Evolutionary conservation across 2,113 vertebrate genomes (phyloP).

Genomic region (Passer domesticus): DNA sequence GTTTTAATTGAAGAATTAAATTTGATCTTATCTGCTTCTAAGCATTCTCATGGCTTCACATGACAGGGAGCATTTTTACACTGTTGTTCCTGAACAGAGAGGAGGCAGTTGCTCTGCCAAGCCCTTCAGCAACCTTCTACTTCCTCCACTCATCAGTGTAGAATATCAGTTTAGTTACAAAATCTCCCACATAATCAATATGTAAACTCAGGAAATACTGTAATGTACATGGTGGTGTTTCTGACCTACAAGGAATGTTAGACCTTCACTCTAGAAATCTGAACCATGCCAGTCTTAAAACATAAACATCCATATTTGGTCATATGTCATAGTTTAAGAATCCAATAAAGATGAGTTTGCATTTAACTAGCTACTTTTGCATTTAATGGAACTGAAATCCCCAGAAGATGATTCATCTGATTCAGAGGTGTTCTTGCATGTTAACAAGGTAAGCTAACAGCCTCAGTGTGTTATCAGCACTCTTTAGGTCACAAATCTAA

Average conservation of each 20-base stretch:
- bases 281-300: neutral
- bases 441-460: neutral
- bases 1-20: neutral
- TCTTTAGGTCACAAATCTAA: neutral
- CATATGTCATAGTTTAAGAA: neutral
- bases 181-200: neutral
- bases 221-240: neutral
- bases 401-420: neutral
- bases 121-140: neutral
- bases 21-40: neutral
- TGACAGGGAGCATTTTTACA: neutral
- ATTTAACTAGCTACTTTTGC: neutral
- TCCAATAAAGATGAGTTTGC: neutral
- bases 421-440: neutral
- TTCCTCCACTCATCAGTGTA: neutral
- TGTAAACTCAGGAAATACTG: neutral
- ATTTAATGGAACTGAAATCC: neutral
- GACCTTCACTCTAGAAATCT: neutral
- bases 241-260: neutral
- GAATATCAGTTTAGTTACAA: neutral
- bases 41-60: fast-evolving
- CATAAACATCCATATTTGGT: neutral
- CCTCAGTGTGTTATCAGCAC: neutral
- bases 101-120: neutral
- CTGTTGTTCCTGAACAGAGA: neutral